phyloP scores from a whole-genome alignment of 2,888 invertebrate species.

The Matsumyia berberina region DNA sequence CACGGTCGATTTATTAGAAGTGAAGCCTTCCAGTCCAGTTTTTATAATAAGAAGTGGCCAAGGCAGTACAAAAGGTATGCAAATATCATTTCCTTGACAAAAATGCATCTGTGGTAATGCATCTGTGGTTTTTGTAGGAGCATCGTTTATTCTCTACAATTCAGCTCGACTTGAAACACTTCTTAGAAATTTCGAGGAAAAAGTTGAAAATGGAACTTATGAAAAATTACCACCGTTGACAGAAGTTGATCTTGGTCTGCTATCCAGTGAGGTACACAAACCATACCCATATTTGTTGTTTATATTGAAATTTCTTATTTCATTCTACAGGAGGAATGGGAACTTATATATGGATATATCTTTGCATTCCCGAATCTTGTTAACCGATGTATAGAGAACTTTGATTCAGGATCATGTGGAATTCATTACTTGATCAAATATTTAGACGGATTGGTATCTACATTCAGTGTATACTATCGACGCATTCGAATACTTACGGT shows the following conservation, averaged over 20 bases:
- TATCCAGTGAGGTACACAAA: conserved; percentile 88
- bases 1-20: conserved; percentile 88
- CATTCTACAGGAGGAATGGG: conserved; percentile 90
- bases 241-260: conserved; percentile 87
- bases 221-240: conserved; percentile 86
- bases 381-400: conserved; percentile 85
- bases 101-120: not conserved
- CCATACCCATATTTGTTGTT: not conserved
- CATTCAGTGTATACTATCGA: conserved; percentile 91
- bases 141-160: conserved; percentile 91
- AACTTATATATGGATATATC: conserved; percentile 88
- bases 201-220: conserved; percentile 86
- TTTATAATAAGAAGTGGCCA: conserved; percentile 84
- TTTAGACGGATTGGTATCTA: conserved; percentile 87
- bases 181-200: conserved; percentile 87
- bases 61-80: conserved; percentile 81
- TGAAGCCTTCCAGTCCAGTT: conserved; percentile 86
- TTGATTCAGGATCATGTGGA: conserved; percentile 85
- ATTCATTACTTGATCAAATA: conserved; percentile 88
- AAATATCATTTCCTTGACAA: no score
- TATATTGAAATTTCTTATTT: not conserved
- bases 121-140: conserved; percentile 85
- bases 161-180: conserved; percentile 89
- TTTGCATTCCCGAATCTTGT: conserved; percentile 88
- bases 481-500: conserved; percentile 89